Percentiles rank a stretch among this genome's conserved stretches.
Evolutionary conservation across 2,113 vertebrate species (phyloP).

Genomic region (Ceuthmochares aereus): DNA sequence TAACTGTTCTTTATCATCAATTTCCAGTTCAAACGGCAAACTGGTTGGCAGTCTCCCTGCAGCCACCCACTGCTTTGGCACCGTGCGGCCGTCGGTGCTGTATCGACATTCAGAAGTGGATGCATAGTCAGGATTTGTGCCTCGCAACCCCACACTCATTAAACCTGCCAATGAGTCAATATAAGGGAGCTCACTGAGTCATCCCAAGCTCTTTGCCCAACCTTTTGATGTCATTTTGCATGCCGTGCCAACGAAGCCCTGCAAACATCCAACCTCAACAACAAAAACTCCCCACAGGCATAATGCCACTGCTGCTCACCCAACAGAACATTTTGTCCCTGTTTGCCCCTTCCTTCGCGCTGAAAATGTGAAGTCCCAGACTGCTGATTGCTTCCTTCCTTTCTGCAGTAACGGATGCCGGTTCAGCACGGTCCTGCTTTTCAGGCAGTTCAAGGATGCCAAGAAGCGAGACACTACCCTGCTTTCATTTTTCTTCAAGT

Average conservation of each 20-base stretch:
- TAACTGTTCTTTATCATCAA: background rate
- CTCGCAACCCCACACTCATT: background rate
- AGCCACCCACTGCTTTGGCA: background rate
- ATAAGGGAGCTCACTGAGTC: background rate
- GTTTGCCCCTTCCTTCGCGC: background rate
- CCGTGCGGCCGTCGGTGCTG: background rate
- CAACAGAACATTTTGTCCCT: slow-evolving; percentile 5
- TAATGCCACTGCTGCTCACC: background rate
- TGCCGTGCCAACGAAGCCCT: background rate
- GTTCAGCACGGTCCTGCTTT: slow-evolving; percentile 19
- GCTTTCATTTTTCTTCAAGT: slow-evolving; percentile 32
- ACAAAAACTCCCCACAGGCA: background rate
- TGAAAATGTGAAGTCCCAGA: background rate
- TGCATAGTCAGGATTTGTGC: background rate
- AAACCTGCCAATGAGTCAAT: background rate
- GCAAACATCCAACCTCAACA: background rate
- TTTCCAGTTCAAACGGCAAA: background rate
- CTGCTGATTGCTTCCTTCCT: slow-evolving; percentile 31
- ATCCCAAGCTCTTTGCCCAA: background rate
- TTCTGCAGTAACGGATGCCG: slow-evolving; percentile 2
- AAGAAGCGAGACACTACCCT: slow-evolving; percentile 13
- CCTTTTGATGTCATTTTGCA: background rate
- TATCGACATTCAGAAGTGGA: background rate
- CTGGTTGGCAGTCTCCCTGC: background rate
- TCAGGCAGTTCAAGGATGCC: background rate